Percentiles rank a stretch among this genome's conserved stretches.
Evolutionary conservation across 2,797 vertebrate species (phyloP).

Genomic region (Lophura swinhoii): DNA sequence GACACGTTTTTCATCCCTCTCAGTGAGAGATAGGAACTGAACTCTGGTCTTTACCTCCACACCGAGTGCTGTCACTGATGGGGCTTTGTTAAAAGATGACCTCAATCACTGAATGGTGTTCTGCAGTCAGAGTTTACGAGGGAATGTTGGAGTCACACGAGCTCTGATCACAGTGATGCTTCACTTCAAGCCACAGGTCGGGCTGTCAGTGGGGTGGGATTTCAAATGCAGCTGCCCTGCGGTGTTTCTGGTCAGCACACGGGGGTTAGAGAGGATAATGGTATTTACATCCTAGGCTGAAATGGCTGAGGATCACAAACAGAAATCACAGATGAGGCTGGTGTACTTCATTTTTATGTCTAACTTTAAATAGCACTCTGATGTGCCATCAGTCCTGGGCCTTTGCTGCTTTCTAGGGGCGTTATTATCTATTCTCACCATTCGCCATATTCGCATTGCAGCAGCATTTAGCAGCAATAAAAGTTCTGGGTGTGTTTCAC

Average conservation of each 20-base stretch:
- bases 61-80: rapidly evolving
- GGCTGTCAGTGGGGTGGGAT: background rate
- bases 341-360: background rate
- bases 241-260: background rate
- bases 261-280: background rate
- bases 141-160: background rate
- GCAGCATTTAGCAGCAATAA: background rate
- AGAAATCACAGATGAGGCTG: background rate
- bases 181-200: rapidly evolving
- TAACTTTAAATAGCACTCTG: background rate
- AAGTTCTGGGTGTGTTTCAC: background rate
- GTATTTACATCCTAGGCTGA: background rate
- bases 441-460: background rate
- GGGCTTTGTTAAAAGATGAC: background rate
- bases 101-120: background rate
- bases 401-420: background rate
- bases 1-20: background rate
- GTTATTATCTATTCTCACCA: background rate
- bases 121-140: background rate
- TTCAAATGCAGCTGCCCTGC: background rate
- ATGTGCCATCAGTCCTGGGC: background rate
- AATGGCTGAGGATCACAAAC: background rate
- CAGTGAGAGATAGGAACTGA: background rate
- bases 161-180: background rate
- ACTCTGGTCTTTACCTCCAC: background rate